Evolutionary conservation across 2,797 vertebrate genomes (phyloP).

Genomic region (Tenualosa ilisha): DNA sequence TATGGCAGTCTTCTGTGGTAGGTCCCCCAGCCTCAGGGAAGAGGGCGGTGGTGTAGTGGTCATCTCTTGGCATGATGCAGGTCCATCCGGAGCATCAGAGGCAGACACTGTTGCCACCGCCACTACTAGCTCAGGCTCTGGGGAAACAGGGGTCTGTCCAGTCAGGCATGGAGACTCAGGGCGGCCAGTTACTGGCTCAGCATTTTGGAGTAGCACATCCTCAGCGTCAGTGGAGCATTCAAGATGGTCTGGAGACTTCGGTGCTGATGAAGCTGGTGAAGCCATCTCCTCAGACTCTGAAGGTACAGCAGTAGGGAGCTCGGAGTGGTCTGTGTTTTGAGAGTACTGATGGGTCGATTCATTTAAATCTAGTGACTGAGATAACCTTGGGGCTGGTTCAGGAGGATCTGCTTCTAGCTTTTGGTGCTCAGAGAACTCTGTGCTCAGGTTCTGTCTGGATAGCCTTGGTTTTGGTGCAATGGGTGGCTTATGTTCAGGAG

Average conservation of each 20-base stretch:
- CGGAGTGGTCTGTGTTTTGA: neutral
- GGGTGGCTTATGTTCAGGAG: neutral
- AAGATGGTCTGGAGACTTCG: neutral
- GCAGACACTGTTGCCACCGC: neutral
- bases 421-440: neutral
- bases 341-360: neutral
- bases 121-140: neutral
- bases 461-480: neutral
- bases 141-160: neutral
- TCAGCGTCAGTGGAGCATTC: neutral
- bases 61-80: neutral
- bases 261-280: neutral
- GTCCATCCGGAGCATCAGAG: neutral
- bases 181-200: neutral
- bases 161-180: neutral
- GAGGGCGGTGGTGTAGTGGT: neutral
- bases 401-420: neutral
- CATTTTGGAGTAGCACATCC: neutral
- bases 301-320: neutral
- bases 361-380: neutral
- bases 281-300: neutral
- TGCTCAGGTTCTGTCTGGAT: neutral
- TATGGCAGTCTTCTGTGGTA: neutral
- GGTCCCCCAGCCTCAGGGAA: neutral
- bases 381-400: neutral